Conservation (phyloP, 2,113 vertebrate genomes). For the crab-eating macaque (Macaca fascicularis) region T2T-MFA8v1.1 NC_088390.1:68483001-68483500, state of each 20-base stretch:
- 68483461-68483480: conserved; percentile 29
- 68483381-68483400: background rate
- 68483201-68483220: background rate
- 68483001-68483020: background rate
- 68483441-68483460: conserved; percentile 19
- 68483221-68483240: conserved; percentile 22
- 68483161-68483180: conserved; percentile 5
- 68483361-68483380: conserved; percentile 36
- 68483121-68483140: background rate
- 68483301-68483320: background rate
- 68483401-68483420: background rate
- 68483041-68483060: background rate
- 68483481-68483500: conserved; percentile 14
- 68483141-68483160: background rate
- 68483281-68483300: background rate
- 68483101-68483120: background rate
- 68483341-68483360: background rate
- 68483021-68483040: background rate
- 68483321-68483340: background rate
- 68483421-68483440: background rate
- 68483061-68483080: background rate
- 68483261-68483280: background rate
- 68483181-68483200: background rate
- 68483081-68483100: background rate
- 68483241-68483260: background rate